Conservation (phyloP, 2,888 invertebrate genomes). For the Pseudococcus jackbeardsleyi region DNA sequence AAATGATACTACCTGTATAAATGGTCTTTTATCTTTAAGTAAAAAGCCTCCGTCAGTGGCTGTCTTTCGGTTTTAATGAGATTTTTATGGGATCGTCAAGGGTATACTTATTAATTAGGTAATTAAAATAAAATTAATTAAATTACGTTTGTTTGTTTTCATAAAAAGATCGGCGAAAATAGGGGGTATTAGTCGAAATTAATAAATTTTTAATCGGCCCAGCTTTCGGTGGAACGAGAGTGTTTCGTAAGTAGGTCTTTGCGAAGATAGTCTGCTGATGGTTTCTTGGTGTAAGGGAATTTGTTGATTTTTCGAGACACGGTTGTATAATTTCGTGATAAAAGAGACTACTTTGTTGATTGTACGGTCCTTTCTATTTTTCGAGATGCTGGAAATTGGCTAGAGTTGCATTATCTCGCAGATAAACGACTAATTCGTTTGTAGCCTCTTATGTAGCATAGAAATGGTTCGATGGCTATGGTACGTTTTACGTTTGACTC, state of each 20-base stretch:
- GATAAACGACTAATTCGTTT: conserved; percentile 29
- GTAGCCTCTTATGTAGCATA: not conserved
- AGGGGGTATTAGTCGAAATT: not conserved
- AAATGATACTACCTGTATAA: conserved; percentile 45
- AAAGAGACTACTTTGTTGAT: conserved; percentile 24
- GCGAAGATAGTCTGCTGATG: not conserved
- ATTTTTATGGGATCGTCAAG: conserved; percentile 11
- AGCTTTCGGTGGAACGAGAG: not conserved
- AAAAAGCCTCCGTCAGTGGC: conserved; percentile 5
- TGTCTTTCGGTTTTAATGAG: conserved; percentile 15
- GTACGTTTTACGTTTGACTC: conserved; percentile 4
- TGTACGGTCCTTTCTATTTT: not conserved
- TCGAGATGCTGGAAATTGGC: not conserved
- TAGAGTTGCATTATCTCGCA: not conserved
- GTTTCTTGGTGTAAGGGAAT: not conserved
- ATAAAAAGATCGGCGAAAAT: not conserved
- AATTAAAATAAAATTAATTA: conserved; percentile 47
- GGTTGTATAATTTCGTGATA: not conserved
- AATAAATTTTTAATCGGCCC: conserved; percentile 19
- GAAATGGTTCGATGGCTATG: conserved; percentile 1
- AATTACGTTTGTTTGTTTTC: conserved; percentile 34
- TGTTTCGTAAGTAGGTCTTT: no score
- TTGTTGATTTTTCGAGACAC: no score
- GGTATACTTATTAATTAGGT: conserved; percentile 40
- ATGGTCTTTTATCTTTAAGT: conserved; percentile 43